phyloP scores from a whole-genome alignment of 2,113 vertebrate genomes.

The Macroglossus sobrinus region DNA sequence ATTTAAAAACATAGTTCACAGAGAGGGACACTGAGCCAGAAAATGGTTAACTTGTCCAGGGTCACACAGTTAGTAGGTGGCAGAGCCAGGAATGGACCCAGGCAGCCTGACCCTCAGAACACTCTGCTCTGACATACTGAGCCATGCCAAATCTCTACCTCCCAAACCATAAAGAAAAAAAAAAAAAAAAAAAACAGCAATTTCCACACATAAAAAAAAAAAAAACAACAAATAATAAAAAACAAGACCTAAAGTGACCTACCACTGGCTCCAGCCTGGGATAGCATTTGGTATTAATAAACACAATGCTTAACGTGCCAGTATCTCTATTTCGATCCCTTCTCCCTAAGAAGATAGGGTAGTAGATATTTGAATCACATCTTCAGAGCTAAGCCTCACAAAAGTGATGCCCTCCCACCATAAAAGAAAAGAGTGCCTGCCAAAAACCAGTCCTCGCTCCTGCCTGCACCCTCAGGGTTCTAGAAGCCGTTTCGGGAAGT shows the following conservation, averaged over 20 bases:
- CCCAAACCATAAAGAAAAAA: neutral
- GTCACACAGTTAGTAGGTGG: neutral
- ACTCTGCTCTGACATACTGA: neutral
- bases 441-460: neutral
- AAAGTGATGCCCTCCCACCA: neutral
- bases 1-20: neutral
- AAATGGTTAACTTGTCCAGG: neutral
- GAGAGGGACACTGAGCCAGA: neutral
- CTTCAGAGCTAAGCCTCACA: neutral
- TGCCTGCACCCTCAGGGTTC: neutral
- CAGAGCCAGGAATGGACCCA: neutral
- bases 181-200: neutral
- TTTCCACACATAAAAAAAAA: neutral
- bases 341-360: neutral
- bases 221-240: neutral
- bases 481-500: neutral
- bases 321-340: neutral
- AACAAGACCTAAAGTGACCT: neutral
- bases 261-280: neutral
- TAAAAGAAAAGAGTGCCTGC: neutral
- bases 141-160: neutral
- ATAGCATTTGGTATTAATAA: neutral
- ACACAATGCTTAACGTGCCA: neutral
- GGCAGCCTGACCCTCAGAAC: neutral
- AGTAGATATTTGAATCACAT: neutral